These are phyloP conservation scores for Xylota sylvarum DNA, from an alignment of 2,888 invertebrate species.

Conservation along the genomic window DNA sequence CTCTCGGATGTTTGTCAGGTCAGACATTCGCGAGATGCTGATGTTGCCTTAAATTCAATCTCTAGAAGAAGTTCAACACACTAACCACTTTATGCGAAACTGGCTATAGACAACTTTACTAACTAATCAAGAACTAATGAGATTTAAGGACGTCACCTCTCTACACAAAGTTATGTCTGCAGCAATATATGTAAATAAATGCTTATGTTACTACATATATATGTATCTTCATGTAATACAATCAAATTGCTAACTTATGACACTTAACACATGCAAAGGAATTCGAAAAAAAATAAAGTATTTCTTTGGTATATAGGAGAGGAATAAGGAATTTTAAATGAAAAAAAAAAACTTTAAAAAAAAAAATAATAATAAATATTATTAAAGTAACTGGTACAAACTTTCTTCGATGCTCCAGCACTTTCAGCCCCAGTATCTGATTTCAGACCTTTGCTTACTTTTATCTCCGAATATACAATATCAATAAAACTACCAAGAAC, in stretches of 20 bases:
- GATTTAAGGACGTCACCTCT: too few relatives aligned
- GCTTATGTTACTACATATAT: background rate
- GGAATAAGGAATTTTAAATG: background rate
- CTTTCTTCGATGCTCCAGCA: constrained; percentile 78
- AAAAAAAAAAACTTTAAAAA: background rate
- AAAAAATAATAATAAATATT: background rate
- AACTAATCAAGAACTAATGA: too few relatives aligned
- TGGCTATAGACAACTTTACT: too few relatives aligned
- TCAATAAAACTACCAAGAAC: constrained; percentile 98
- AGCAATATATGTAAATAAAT: too few relatives aligned
- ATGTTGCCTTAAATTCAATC: too few relatives aligned
- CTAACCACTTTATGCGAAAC: too few relatives aligned
- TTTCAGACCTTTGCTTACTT: constrained; percentile 90
- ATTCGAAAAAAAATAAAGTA: background rate
- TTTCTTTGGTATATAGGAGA: background rate
- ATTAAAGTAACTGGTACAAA: constrained; percentile 60
- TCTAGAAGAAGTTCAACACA: too few relatives aligned
- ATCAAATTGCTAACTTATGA: background rate
- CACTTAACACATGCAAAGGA: constrained; percentile 44
- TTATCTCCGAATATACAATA: constrained; percentile 98
- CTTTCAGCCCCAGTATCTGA: constrained; percentile 80
- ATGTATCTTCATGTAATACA: background rate
- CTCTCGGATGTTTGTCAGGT: too few relatives aligned
- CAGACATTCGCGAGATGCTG: too few relatives aligned
- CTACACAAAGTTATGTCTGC: too few relatives aligned